Base-by-base conservation (phyloP, 2,797 vertebrate species). In the Gallinago nigripennis region DNA sequence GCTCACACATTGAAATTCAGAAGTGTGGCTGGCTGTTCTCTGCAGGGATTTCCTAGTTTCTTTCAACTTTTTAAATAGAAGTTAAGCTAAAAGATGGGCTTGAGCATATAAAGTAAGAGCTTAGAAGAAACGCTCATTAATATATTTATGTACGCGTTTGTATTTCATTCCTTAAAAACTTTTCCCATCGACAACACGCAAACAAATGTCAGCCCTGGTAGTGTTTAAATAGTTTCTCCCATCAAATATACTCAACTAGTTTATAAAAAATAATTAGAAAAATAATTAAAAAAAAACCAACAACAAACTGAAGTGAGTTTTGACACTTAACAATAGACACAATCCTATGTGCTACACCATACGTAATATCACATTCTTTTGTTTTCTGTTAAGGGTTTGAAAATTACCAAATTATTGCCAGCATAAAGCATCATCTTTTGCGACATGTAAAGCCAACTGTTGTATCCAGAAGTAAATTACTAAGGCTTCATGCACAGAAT, bases 21-120 rank as follows among this genome's bases (percentile, higher is more conserved):
- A 93, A 94, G 94, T 86, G 95, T 94, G 95, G 90, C 92, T 90
- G 75, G 28, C 94, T 84, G 82, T 82, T 95, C 95, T 94, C 95
- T 82, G 90, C 63, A 14, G 91, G 91, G 94, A 94, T 86, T 96
- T 94, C 80, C 87, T 90, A 16, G 5, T 70, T 92, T 90, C 91
- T 94, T 95, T 95, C 94, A 94, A 75, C 90, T 70, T 96, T 82
- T 72, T 77, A 82, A 94, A 96, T 16, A 63, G 85, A 90, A 96
- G 80, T 92, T 95, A 94, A 92, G 89, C 91, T 91, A 96, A 96
- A 96, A 96, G 66, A 80, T 90, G 75, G 70, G 33, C 71, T 86
- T 56, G 33, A 86, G 91, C 85, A 86, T 73, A 92, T 88, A 57
- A 90, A 90, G 61, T 87, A 63, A 90, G 82, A 90, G 63, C 77